phyloP scores from a whole-genome alignment of 2,797 vertebrate genomes.

The Labeo calbasu region DNA sequence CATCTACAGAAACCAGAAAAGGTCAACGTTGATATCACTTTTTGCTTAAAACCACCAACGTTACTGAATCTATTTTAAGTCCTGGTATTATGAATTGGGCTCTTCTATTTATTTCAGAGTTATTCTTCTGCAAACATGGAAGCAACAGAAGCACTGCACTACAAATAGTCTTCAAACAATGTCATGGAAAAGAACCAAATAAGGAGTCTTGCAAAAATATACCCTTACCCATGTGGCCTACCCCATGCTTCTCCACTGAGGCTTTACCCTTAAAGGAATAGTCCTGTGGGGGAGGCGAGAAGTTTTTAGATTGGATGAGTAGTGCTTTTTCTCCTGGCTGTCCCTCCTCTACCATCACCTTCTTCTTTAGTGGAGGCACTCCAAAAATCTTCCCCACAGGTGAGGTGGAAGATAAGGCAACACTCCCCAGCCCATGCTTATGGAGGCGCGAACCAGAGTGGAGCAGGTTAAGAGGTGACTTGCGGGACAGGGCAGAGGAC shows the following conservation, averaged over 20 bases:
- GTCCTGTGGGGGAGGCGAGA: conserved; percentile 84
- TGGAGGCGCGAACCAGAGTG: conserved; percentile 73
- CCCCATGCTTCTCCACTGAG: conserved; percentile 83
- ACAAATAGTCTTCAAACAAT: neutral
- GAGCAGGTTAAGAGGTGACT: conserved; percentile 75
- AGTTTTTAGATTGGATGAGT: conserved; percentile 70
- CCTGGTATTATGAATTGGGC: neutral
- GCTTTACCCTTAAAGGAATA: conserved; percentile 88
- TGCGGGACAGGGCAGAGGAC: conserved; percentile 69
- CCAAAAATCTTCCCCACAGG: conserved; percentile 74
- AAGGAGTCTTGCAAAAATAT: conserved; percentile 8
- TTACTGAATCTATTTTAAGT: conserved; percentile 6
- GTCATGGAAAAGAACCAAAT: neutral
- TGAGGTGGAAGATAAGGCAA: conserved; percentile 68
- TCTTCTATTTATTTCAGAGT: neutral
- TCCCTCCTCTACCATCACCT: conserved; percentile 78
- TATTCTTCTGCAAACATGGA: neutral
- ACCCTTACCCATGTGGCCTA: conserved; percentile 81
- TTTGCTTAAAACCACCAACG: neutral
- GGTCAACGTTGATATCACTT: no score
- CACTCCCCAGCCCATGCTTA: conserved; percentile 71
- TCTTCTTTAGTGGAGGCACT: conserved; percentile 79
- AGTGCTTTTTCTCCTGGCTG: conserved; percentile 65
- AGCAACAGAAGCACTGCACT: neutral
- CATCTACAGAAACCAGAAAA: neutral